phyloP scores from a whole-genome alignment of 2,797 vertebrate genomes.

The Anomalospiza imberbis region DNA sequence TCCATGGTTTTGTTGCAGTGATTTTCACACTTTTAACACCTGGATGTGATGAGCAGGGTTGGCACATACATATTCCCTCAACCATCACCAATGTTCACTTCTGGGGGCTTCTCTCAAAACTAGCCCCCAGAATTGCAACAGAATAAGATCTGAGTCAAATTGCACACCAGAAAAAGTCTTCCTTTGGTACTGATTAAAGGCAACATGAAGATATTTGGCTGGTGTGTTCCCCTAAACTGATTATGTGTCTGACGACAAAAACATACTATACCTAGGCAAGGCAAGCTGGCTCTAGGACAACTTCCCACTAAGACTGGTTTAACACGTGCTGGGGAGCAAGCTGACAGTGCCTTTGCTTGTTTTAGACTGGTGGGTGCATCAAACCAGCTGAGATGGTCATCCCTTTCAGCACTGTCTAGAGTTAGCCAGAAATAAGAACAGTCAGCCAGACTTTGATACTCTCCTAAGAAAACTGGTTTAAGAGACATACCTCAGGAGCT shows the following conservation, averaged over 20 bases:
- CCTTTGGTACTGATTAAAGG: background rate
- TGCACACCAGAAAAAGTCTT: background rate
- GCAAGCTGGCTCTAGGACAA: background rate
- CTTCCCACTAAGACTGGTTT: background rate
- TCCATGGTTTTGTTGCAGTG: rapidly evolving
- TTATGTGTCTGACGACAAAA: background rate
- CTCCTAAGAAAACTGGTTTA: background rate
- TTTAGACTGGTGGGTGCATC: background rate
- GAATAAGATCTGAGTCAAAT: background rate
- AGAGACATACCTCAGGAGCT: background rate
- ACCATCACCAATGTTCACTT: background rate
- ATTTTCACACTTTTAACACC: background rate
- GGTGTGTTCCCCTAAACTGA: background rate
- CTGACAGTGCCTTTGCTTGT: background rate
- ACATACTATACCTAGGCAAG: background rate
- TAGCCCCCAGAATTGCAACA: background rate
- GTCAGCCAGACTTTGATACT: background rate
- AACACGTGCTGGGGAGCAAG: background rate
- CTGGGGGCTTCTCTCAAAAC: background rate
- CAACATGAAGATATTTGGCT: background rate
- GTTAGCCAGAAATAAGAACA: background rate
- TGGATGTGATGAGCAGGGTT: background rate
- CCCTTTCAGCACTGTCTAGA: background rate
- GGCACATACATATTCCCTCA: background rate
- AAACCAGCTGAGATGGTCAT: background rate